Evolutionary conservation across 2,113 vertebrate species (phyloP).

Genomic region (Paracanthobrama guichenoti): DNA sequence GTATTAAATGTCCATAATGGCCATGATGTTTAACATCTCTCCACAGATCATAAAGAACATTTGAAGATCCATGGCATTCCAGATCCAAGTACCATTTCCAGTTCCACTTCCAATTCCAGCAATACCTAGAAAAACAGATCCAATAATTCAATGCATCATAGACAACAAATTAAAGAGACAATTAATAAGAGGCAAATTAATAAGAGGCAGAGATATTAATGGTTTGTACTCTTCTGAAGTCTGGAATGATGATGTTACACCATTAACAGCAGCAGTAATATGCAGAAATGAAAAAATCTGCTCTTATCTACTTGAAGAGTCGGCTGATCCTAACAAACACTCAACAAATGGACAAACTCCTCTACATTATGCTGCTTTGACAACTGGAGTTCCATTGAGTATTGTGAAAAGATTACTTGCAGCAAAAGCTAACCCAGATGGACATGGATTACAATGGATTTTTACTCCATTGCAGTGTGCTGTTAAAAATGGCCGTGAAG

Average conservation of each 20-base stretch:
- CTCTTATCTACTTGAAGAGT: slow-evolving; percentile 7
- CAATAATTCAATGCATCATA: slow-evolving; percentile 56
- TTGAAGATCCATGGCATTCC: not conserved
- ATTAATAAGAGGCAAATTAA: not conserved
- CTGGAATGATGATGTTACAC: slow-evolving; percentile 37
- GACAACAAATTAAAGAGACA: not conserved
- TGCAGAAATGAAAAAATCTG: slow-evolving; percentile 30
- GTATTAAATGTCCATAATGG: no score
- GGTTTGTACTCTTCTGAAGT: slow-evolving; percentile 32
- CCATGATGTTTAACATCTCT: no score
- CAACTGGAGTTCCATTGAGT: not conserved
- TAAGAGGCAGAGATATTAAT: slow-evolving; percentile 45
- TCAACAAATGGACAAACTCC: not conserved
- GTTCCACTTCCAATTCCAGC: not conserved
- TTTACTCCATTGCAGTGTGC: slow-evolving; percentile 56
- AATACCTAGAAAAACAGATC: slow-evolving; percentile 44
- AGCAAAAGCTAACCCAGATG: slow-evolving; percentile 9
- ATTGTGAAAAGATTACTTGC: slow-evolving; percentile 32
- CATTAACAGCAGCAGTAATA: slow-evolving; percentile 61
- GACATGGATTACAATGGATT: accelerated
- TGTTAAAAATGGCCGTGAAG: slow-evolving; percentile 33
- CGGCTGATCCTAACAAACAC: slow-evolving; percentile 21
- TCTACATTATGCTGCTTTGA: slow-evolving; percentile 57
- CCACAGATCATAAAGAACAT: no score
- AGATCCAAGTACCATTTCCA: not conserved